Conservation (phyloP, 2,888 invertebrate species). For the Lordiphosa andalusiaca region DNA sequence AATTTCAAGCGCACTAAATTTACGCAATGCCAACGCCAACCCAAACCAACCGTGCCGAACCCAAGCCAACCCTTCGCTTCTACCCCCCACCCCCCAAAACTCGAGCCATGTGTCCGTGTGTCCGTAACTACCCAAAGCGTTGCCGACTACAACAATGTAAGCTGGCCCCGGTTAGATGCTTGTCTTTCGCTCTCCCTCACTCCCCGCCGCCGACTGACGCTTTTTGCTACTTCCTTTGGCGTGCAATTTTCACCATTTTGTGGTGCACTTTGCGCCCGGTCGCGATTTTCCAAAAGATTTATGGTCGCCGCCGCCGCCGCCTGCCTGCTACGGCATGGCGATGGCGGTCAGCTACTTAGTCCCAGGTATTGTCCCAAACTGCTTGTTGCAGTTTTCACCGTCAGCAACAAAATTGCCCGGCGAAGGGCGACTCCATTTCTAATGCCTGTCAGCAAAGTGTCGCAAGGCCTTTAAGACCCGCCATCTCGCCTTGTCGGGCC, state of each 20-base stretch:
- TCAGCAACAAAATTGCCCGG: slow-evolving; percentile 44
- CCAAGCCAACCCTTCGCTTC: slow-evolving; percentile 1
- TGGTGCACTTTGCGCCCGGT: slow-evolving; percentile 64
- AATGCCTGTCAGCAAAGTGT: slow-evolving; percentile 64
- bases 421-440: slow-evolving; percentile 28
- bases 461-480: slow-evolving; percentile 38
- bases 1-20: slow-evolving; percentile 76
- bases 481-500: slow-evolving; percentile 26
- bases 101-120: slow-evolving; percentile 28
- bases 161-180: slow-evolving; percentile 42
- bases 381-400: slow-evolving; percentile 38
- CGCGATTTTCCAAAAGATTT: slow-evolving; percentile 73
- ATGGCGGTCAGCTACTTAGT: slow-evolving; percentile 49
- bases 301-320: slow-evolving; percentile 69
- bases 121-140: slow-evolving; percentile 12
- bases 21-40: slow-evolving; percentile 35
- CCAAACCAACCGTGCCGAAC: slow-evolving; percentile 42
- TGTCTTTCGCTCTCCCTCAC: slow-evolving; percentile 30
- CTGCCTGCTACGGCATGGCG: slow-evolving; percentile 28
- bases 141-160: slow-evolving; percentile 28
- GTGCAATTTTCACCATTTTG: slow-evolving; percentile 70
- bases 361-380: slow-evolving; percentile 32
- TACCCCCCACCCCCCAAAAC: not conserved
- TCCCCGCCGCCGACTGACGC: slow-evolving; percentile 22
- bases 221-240: slow-evolving; percentile 55